Conservation (phyloP, 1,140 invertebrate genomes). For the Aphelenchoides fujianensis region DNA sequence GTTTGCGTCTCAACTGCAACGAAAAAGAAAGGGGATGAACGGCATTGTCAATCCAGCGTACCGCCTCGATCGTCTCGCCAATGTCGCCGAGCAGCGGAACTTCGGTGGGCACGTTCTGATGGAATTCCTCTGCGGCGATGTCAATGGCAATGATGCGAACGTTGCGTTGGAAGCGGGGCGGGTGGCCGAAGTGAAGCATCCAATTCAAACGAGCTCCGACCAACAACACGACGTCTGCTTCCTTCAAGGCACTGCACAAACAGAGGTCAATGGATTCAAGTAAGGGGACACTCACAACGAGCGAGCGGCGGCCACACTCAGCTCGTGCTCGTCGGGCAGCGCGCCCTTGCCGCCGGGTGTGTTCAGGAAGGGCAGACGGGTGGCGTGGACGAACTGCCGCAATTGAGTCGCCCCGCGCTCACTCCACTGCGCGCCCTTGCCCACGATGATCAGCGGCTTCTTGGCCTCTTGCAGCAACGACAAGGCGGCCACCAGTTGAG, state of each 20-base stretch:
- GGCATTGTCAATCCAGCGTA: no score
- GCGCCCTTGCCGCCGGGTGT: constrained; percentile 97
- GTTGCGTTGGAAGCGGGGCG: constrained; percentile 76
- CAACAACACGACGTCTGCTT: constrained; percentile 82
- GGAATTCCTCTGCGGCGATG: constrained; percentile 81
- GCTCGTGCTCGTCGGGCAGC: constrained; percentile 74
- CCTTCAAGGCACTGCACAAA: constrained; percentile 70
- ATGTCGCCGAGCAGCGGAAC: constrained; percentile 79
- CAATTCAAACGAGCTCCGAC: constrained; percentile 89
- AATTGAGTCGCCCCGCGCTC: constrained; percentile 46
- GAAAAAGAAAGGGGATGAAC: no score
- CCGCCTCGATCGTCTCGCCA: constrained; percentile 67
- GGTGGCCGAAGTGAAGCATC: constrained; percentile 90
- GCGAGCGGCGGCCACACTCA: constrained; percentile 79
- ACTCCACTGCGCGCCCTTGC: constrained; percentile 72
- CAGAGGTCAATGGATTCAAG: constrained; percentile 14
- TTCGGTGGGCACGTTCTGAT: constrained; percentile 76
- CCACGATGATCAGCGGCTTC: constrained; percentile 82
- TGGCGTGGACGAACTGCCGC: constrained; percentile 69
- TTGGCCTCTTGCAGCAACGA: constrained; percentile 72
- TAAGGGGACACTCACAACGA: constrained; percentile 66
- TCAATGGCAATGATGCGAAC: constrained; percentile 91
- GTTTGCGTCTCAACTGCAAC: constrained; percentile 66
- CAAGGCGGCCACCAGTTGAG: constrained; percentile 71
- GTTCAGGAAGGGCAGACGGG: constrained; percentile 80